Base-by-base conservation (phyloP, 2,888 invertebrate genomes). In the Hololepta plana region DNA sequence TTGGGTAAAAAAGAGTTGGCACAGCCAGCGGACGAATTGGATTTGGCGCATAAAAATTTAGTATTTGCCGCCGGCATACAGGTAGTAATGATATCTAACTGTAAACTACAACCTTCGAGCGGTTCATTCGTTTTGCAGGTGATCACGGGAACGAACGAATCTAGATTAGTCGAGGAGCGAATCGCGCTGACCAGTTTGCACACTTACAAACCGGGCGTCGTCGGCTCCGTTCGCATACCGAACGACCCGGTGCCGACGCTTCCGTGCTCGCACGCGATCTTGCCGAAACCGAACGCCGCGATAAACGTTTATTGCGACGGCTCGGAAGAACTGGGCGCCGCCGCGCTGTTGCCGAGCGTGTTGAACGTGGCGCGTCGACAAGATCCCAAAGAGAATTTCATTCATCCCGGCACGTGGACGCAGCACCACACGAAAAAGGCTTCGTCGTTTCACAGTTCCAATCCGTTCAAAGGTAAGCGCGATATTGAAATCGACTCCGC, bases 1-100 rank as follows among this genome's bases (percentile, higher is more conserved):
- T 56, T 74, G 37, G 93, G 90, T 2, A 60, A 84, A 21, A 62
- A 68, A 23, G 69, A 71, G 26, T 62, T 66, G 16, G 90, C 90
- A 2, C 71, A 87, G 44, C 91, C 91, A 1, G 52, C 66, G 19
- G 76, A 82, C 35, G 74, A 76, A 43, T 55, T 87, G 9, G 64
- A 72, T 38, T 64, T 68, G 40, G 80, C 81, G 2, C 74, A 81
- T 46, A 38, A 50, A 29, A 48, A 45, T 37, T 42, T 54, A 32
- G 36, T 54, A n/a, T 44, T 38, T 34, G 49, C 53, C 28, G 51
- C 48, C 31, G 53, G 53, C n/a, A 46, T 47, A 38, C 47, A 51
- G 34, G 52, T 53, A 40, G 34, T 6, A 28, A 3, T 9, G 17
- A 14, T 25, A 15, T 25, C 8, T 16, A 26, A 67, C 65, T 24